Evolutionary conservation across 2,888 invertebrate species (phyloP).

Genomic region (Platycheirus albimanus): DNA sequence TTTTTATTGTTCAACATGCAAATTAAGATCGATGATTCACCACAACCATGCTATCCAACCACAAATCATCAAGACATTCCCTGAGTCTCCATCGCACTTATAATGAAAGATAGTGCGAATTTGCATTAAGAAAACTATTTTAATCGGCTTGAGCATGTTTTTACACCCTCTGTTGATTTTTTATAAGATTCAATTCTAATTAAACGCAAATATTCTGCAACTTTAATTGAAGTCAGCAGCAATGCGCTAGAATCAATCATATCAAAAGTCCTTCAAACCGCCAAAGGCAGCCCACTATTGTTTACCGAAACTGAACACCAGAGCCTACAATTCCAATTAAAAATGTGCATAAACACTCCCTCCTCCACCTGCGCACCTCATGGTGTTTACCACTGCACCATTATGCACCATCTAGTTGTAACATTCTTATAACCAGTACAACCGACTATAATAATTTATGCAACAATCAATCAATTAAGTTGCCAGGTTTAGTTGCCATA

Average conservation of each 20-base stretch:
- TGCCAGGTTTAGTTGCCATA: constrained; percentile 68
- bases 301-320: constrained; percentile 2
- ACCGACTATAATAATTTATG: constrained; percentile 65
- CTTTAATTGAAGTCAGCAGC: constrained; percentile 17
- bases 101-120: too few relatives aligned
- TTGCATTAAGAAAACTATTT: constrained; percentile 55
- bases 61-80: constrained; percentile 20
- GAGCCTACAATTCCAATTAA: constrained; percentile 22
- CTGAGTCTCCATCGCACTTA: constrained; percentile 2
- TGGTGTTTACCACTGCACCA: neutral
- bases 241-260: constrained; percentile 22
- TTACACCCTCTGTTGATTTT: constrained; percentile 49
- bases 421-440: constrained; percentile 13
- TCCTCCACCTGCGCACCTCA: neutral
- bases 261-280: constrained; percentile 38
- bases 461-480: constrained; percentile 72
- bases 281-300: constrained; percentile 31
- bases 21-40: constrained; percentile 47
- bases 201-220: constrained; percentile 14
- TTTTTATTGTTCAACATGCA: constrained; percentile 19
- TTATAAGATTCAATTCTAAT: constrained; percentile 4
- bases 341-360: constrained; percentile 21
- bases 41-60: constrained; percentile 28
- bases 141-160: constrained; percentile 46
- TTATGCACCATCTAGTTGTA: neutral